Conservation (phyloP, 2,113 vertebrate species). For the Sula dactylatra region DNA sequence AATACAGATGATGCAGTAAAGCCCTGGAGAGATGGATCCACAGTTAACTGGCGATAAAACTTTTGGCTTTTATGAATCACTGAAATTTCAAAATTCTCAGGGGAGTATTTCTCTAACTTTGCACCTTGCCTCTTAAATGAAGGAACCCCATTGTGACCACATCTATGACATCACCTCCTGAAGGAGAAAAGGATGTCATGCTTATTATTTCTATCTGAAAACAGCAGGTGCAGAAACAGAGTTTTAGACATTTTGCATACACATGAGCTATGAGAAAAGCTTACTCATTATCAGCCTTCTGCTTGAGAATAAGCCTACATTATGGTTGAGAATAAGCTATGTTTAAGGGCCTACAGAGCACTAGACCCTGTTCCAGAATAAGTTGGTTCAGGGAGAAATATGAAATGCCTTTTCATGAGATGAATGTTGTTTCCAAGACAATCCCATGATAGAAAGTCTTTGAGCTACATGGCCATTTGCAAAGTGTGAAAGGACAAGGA, state of each 20-base stretch:
- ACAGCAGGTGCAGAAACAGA: neutral
- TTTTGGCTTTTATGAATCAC: neutral
- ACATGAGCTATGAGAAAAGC: neutral
- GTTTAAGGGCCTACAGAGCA: neutral
- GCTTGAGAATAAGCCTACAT: neutral
- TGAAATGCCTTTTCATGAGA: neutral
- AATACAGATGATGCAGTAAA: neutral
- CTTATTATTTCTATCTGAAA: slow-evolving; percentile 23
- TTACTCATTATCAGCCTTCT: neutral
- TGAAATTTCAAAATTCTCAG: neutral
- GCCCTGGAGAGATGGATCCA: neutral
- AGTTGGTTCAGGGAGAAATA: neutral
- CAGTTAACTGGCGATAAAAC: neutral
- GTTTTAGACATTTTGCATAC: neutral
- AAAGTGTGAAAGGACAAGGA: neutral
- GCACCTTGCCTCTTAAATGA: neutral
- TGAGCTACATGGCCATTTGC: neutral
- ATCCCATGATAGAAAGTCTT: neutral
- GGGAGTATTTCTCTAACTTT: slow-evolving; percentile 24
- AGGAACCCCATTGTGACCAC: neutral
- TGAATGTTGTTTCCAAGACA: neutral
- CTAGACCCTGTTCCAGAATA: neutral
- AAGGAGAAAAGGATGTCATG: neutral
- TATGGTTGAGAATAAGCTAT: neutral
- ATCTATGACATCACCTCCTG: neutral